Evolutionary conservation across 2,113 vertebrate genomes (phyloP).

Genomic region (Chamaetylas fuelleborni): DNA sequence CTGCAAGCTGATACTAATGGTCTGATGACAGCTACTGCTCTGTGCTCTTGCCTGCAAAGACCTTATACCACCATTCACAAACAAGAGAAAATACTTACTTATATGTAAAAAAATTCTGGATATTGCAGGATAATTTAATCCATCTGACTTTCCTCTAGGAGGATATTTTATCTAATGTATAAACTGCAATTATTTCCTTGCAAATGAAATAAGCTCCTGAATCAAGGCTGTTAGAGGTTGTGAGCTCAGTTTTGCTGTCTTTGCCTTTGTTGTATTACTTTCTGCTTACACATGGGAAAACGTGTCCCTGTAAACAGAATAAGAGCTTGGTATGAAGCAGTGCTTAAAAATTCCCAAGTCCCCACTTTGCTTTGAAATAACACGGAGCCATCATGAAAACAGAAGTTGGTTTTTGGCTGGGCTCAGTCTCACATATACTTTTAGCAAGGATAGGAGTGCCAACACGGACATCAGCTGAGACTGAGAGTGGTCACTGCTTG

Average conservation of each 20-base stretch:
- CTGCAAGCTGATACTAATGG: slow-evolving; percentile 60
- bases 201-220: neutral
- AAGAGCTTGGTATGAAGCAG: neutral
- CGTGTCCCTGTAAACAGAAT: neutral
- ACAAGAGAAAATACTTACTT: neutral
- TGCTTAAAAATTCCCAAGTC: neutral
- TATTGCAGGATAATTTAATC: neutral
- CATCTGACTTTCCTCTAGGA: neutral
- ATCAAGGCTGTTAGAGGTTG: neutral
- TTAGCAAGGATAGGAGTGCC: neutral
- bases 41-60: neutral
- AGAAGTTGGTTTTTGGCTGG: neutral
- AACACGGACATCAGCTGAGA: neutral
- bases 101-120: neutral
- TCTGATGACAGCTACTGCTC: slow-evolving; percentile 47
- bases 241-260: neutral
- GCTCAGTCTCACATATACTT: neutral
- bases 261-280: neutral
- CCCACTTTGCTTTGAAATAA: neutral
- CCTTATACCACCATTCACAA: neutral
- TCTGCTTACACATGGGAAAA: neutral
- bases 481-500: neutral
- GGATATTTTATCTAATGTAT: neutral
- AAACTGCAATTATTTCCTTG: neutral
- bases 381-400: neutral